Percentiles rank a stretch among this genome's conserved stretches.
phyloP scores from a whole-genome alignment of 2,888 invertebrate species.

The Pseudolycoriella hygida region DNA sequence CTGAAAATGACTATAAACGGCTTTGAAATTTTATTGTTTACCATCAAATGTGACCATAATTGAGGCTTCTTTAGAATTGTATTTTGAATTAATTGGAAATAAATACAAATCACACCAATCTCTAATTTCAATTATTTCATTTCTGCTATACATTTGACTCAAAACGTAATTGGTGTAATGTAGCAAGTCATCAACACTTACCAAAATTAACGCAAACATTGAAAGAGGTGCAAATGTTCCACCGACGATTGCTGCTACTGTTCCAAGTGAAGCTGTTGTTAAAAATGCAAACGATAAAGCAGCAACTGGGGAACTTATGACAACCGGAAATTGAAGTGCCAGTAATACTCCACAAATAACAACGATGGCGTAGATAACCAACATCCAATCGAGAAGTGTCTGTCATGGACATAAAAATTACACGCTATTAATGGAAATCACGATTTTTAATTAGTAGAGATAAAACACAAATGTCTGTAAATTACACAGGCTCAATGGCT shows the following conservation, averaged over 20 bases:
- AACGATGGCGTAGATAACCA: slow-evolving; percentile 20
- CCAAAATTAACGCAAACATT: slow-evolving; percentile 58
- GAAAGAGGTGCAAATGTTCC: slow-evolving; percentile 32
- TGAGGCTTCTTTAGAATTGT: too few relatives aligned
- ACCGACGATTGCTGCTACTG: slow-evolving; percentile 26
- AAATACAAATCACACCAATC: too few relatives aligned
- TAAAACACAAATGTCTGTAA: neutral
- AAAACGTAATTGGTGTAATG: too few relatives aligned
- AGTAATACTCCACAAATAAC: slow-evolving; percentile 26
- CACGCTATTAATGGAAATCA: neutral
- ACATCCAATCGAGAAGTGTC: slow-evolving; percentile 19
- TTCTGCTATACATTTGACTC: too few relatives aligned
- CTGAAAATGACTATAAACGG: too few relatives aligned
- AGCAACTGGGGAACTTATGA: slow-evolving; percentile 26
- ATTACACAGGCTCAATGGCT: too few relatives aligned
- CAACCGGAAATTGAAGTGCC: slow-evolving; percentile 27
- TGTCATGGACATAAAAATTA: slow-evolving; percentile 8
- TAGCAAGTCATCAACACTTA: slow-evolving; percentile 28
- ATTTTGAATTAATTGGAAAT: too few relatives aligned
- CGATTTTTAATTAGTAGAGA: neutral
- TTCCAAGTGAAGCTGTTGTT: slow-evolving; percentile 26
- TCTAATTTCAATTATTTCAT: too few relatives aligned
- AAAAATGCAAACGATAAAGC: slow-evolving; percentile 27
- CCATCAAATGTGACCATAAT: too few relatives aligned
- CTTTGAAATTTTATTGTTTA: too few relatives aligned